Evolutionary conservation across 2,888 invertebrate genomes (phyloP).

Genomic region (Leuctra nigra): DNA sequence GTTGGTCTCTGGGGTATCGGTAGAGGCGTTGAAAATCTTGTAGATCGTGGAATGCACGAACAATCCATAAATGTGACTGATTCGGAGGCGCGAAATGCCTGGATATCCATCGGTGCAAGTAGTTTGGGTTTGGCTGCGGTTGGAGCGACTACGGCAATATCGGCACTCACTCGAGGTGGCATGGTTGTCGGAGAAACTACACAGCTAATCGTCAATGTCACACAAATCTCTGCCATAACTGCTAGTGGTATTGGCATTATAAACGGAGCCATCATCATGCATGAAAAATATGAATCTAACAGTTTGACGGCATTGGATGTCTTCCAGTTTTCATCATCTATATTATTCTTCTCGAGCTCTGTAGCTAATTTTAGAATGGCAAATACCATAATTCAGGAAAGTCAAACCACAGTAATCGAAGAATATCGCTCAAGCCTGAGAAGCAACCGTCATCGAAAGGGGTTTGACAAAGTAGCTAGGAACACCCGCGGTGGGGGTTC

Average conservation of each 20-base stretch:
- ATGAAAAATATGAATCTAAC: slow-evolving; percentile 6
- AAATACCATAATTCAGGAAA: slow-evolving; percentile 13
- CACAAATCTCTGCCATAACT: slow-evolving; percentile 11
- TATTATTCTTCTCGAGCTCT: slow-evolving; percentile 22
- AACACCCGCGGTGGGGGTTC: slow-evolving; percentile 4
- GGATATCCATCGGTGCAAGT: slow-evolving; percentile 18
- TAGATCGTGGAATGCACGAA: slow-evolving; percentile 20
- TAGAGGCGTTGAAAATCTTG: slow-evolving; percentile 6
- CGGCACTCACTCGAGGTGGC: slow-evolving; percentile 19
- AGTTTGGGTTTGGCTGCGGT: slow-evolving; percentile 21
- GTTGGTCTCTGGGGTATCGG: slow-evolving; percentile 20
- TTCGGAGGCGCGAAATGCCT: slow-evolving; percentile 15
- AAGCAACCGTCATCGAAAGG: slow-evolving; percentile 12
- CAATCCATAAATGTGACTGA: slow-evolving; percentile 21
- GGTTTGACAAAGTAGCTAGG: background rate
- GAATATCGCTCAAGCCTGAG: slow-evolving; percentile 13
- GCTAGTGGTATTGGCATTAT: slow-evolving; percentile 20
- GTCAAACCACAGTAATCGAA: slow-evolving; percentile 12
- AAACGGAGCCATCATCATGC: slow-evolving; percentile 6
- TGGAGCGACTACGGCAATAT: slow-evolving; percentile 3
- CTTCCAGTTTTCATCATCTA: slow-evolving; percentile 24
- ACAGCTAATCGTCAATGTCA: background rate
- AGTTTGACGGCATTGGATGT: slow-evolving; percentile 21
- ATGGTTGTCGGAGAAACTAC: slow-evolving; percentile 12
- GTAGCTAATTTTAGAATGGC: slow-evolving; percentile 22